Conservation (phyloP, 2,888 invertebrate genomes). For the Temnothorax unifasciatus region DNA sequence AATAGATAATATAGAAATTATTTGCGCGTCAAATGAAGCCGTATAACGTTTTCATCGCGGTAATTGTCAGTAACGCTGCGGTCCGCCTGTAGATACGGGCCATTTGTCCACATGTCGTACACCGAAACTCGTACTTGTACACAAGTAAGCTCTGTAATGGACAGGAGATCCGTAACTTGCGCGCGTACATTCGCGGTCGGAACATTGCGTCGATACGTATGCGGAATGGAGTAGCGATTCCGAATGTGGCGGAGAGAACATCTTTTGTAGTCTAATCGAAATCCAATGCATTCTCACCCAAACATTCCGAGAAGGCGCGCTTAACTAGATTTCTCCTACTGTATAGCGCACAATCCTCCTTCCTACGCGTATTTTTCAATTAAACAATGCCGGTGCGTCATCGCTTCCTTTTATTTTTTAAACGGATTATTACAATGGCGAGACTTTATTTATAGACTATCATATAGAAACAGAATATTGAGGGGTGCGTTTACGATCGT, state of each 20-base stretch:
- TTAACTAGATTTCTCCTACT: constrained; percentile 38
- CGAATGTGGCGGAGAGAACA: constrained; percentile 42
- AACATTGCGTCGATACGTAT: constrained; percentile 28
- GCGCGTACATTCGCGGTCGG: not conserved
- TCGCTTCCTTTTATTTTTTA: not conserved
- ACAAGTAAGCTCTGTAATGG: not conserved
- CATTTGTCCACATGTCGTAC: constrained; percentile 29
- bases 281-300: constrained; percentile 72
- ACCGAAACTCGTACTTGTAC: constrained; percentile 21
- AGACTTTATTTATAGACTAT: not conserved
- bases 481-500: not conserved
- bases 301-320: constrained; percentile 42
- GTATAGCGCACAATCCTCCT: constrained; percentile 21
- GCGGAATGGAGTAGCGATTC: constrained; percentile 45
- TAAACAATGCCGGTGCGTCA: constrained; percentile 32
- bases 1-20: not conserved
- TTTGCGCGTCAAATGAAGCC: not conserved
- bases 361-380: constrained; percentile 53
- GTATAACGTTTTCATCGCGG: not conserved
- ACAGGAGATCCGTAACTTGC: constrained; percentile 18
- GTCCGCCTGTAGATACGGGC: not conserved
- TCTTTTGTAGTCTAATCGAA: constrained; percentile 74
- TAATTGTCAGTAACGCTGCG: not conserved
- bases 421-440: not conserved
- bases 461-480: not conserved